Evolutionary conservation across 23 tunicate species (phyloP), one percentile per base, ranked within the genome.

Genomic region (Oikopleura vanhoeffeni): DNA sequence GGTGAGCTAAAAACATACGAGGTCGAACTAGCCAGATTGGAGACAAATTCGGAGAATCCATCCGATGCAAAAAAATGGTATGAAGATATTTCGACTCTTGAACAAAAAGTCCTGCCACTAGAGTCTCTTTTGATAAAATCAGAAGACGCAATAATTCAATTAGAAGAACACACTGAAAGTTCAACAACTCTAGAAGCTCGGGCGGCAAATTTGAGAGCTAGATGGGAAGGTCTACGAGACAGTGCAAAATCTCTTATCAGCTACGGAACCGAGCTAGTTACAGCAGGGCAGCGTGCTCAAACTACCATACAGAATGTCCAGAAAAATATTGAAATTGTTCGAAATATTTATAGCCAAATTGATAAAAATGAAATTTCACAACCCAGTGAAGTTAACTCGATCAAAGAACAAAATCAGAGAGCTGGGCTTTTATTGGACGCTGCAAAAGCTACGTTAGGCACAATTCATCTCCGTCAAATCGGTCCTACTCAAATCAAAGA

Each of bases 351-450:
- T 13, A 18, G 38, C 2, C 34, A 13, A 18, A 30, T 71, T 13
- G 38, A 32, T 2, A 4, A 32, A 71, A 71, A 4, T 28, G 79
- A 71, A 71, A 28, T 71, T 28, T 24, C 38, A 33, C 79, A 71
- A 30, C 34, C 79, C 27, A 38, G 32, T 28, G 79, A 71, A 38
- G 35, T 71, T 38, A 4, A 13, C 38, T 30, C 79, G 32, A 13
- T 71, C 3, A 71, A 71, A 71, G 79, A 71, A 71, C 34, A 71
- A 71, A 71, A 71, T 30, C 27, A 18, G 4, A 33, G 79, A 33
- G 79, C 79, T 38, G 79, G 79, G 38, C 34, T 71, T 71, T 32
- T 71, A 38, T 71, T 71, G 79, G 79, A 71, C 38, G 27, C 79
- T 28, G 27, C 79, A 13, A 2, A 2, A 38, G 79, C 34, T 2